Conservation (phyloP, 2,888 invertebrate species). For the Drosophila meridionalis region DNA sequence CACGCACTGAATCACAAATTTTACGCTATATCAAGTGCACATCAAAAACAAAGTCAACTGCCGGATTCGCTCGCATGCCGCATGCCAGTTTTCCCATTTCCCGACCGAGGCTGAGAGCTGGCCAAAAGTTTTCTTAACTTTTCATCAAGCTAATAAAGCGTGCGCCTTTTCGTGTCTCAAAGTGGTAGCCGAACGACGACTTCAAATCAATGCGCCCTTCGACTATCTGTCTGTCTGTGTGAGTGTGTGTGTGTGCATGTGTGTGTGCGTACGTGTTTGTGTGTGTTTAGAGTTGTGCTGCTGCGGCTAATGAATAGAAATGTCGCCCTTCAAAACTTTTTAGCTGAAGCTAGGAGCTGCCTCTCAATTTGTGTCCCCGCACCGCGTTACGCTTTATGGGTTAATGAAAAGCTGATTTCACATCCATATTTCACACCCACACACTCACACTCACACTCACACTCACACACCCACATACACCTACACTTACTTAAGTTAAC, state of each 20-base stretch:
- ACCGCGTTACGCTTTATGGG: slow-evolving; percentile 35
- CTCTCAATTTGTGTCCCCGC: slow-evolving; percentile 36
- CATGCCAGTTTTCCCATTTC: slow-evolving; percentile 16
- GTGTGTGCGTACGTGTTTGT: slow-evolving; percentile 10
- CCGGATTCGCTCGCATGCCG: slow-evolving; percentile 18
- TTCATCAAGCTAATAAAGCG: slow-evolving; percentile 72
- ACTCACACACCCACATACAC: neutral
- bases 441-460: slow-evolving; percentile 30
- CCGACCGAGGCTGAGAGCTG: slow-evolving; percentile 12
- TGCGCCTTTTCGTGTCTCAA: slow-evolving; percentile 50
- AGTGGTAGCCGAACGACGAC: slow-evolving; percentile 44
- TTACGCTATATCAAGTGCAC: slow-evolving; percentile 28
- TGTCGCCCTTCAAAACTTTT: slow-evolving; percentile 71
- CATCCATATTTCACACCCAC: slow-evolving; percentile 44
- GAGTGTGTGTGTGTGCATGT: slow-evolving; percentile 6
- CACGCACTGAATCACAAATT: neutral
- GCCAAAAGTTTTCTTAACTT: slow-evolving; percentile 67
- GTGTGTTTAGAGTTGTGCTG: slow-evolving; percentile 25
- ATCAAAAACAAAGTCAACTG: slow-evolving; percentile 29
- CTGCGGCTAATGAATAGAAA: slow-evolving; percentile 75
- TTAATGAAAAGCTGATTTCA: slow-evolving; percentile 72
- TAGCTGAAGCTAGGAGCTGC: slow-evolving; percentile 41
- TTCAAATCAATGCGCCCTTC: slow-evolving; percentile 68
- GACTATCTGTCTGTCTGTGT: slow-evolving; percentile 12
- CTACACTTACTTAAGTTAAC: slow-evolving; percentile 35